A percentile compares a stretch with the other conserved stretches of the same genome.
Conservation (phyloP, 2,888 invertebrate genomes). For the Monopis laevigella region DNA sequence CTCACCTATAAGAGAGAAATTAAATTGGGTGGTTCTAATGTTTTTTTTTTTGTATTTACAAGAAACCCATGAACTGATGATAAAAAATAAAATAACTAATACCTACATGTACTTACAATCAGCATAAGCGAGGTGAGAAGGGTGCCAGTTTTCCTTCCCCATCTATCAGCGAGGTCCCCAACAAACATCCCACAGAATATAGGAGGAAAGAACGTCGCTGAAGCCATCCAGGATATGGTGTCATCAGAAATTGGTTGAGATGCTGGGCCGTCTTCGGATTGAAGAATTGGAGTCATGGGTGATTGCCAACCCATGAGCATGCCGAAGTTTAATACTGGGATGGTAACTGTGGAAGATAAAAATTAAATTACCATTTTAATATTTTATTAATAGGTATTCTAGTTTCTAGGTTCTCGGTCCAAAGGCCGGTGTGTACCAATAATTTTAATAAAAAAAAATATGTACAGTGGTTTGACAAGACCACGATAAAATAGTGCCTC, state of each 20-base stretch:
- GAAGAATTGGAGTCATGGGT: conserved; percentile 61
- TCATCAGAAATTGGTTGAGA: conserved; percentile 56
- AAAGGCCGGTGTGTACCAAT: no score
- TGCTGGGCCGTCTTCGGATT: conserved; percentile 49
- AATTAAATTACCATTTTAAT: not conserved
- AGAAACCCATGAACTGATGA: no score
- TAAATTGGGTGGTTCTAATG: no score
- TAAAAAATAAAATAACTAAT: no score
- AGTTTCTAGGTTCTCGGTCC: no score
- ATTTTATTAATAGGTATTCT: not conserved
- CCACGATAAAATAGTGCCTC: no score
- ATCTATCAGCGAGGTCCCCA: conserved; percentile 59
- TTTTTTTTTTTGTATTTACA: no score
- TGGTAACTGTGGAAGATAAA: conserved; percentile 44
- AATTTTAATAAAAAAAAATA: no score
- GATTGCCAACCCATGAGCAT: conserved; percentile 69
- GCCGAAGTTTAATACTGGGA: conserved; percentile 64
- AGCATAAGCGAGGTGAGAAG: conserved; percentile 64
- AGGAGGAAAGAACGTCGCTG: conserved; percentile 64
- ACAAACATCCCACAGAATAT: conserved; percentile 63
- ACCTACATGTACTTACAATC: conserved; percentile 38
- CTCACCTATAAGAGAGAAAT: no score
- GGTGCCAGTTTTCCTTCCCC: conserved; percentile 63
- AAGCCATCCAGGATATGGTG: conserved; percentile 66
- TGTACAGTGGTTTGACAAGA: no score